Percentiles rank a stretch among this genome's conserved stretches.
Conservation (phyloP, 53 echinoderm and acorn worm genomes). For the Echinarachnius parma region DNA sequence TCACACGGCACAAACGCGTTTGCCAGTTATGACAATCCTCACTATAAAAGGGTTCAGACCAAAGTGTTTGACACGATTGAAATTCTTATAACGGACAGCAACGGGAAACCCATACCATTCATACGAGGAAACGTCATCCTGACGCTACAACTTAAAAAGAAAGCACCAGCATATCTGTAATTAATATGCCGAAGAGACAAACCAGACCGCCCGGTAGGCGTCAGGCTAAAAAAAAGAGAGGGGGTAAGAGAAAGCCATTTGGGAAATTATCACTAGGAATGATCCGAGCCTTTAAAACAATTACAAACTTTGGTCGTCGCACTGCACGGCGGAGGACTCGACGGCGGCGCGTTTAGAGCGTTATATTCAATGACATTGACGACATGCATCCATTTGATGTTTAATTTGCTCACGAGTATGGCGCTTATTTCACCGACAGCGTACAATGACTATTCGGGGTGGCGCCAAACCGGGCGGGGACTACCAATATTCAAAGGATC, state of each 20-base stretch:
- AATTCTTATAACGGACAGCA: constrained; percentile 42
- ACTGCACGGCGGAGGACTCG: too few relatives aligned
- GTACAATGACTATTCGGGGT: constrained; percentile 29
- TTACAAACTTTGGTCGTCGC: too few relatives aligned
- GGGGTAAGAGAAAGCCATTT: background rate
- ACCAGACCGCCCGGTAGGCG: background rate
- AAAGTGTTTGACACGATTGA: constrained; percentile 45
- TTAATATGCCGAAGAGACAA: background rate
- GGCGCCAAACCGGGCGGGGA: constrained; percentile 16
- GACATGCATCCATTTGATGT: too few relatives aligned
- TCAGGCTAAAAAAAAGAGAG: background rate
- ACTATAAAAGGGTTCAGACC: constrained; percentile 26
- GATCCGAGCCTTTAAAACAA: background rate
- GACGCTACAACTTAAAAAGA: constrained; percentile 49
- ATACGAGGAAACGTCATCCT: constrained; percentile 14
- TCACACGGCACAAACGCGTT: constrained; percentile 24
- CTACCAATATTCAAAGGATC: constrained; percentile 45
- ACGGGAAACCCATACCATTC: constrained; percentile 30
- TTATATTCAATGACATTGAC: too few relatives aligned
- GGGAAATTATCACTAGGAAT: background rate
- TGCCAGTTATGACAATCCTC: constrained; percentile 34
- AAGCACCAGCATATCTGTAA: constrained; percentile 28
- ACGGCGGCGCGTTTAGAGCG: too few relatives aligned
- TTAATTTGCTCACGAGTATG: background rate
- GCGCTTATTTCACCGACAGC: background rate